A percentile compares a stretch with the other conserved stretches of the same genome.
phyloP scores from a whole-genome alignment of 2,797 vertebrate species.

The Calcarius lapponicus region DNA sequence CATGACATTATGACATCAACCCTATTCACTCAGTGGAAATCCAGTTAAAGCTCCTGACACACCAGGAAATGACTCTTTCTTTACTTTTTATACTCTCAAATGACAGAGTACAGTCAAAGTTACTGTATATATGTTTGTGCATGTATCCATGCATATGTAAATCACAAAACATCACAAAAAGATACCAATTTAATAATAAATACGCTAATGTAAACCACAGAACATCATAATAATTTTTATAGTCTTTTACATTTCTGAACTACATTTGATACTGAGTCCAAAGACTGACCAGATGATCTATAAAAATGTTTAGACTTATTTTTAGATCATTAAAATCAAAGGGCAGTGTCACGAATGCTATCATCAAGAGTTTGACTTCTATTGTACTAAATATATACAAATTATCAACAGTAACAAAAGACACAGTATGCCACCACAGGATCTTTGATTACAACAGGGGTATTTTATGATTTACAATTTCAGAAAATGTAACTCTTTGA shows the following conservation, averaged over 20 bases:
- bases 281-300: neutral
- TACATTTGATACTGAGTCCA: neutral
- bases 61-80: neutral
- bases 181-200: neutral
- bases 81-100: neutral
- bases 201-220: neutral
- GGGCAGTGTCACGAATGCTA: neutral
- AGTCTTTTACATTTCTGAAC: neutral
- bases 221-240: neutral
- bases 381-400: neutral
- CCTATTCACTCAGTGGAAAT: neutral
- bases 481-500: neutral
- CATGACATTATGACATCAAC: neutral
- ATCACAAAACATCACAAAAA: neutral
- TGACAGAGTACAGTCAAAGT: neutral
- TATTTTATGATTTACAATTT: slow-evolving; percentile 6
- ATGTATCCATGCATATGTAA: neutral
- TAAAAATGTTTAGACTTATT: neutral
- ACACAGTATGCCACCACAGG: neutral
- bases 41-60: slow-evolving; percentile 1
- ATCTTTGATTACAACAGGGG: neutral
- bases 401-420: neutral
- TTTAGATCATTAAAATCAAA: neutral
- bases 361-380: neutral
- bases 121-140: neutral